These are phyloP conservation scores for Hydrochoerus hydrochaeris DNA, from an alignment of 2,113 vertebrate species.

Conservation along the genomic window DNA sequence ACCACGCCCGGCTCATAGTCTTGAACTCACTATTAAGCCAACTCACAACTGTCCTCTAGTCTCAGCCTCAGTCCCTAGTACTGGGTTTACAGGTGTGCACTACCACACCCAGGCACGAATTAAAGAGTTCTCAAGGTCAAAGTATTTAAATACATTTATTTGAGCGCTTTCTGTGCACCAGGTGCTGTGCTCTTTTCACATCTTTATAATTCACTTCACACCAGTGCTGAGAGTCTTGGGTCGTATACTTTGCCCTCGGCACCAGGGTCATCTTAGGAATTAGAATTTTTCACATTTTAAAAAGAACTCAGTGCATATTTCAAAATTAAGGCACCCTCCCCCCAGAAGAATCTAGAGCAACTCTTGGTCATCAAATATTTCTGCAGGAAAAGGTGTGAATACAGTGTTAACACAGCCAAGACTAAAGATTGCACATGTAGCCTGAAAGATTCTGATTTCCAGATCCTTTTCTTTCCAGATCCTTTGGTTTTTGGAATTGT, in stretches of 20 bases:
- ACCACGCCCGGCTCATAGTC: not conserved
- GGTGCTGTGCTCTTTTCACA: not conserved
- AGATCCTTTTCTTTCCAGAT: not conserved
- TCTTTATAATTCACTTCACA: not conserved
- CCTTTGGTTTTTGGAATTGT: not conserved
- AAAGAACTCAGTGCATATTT: not conserved
- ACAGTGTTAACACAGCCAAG: not conserved
- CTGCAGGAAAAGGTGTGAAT: not conserved
- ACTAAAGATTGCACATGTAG: not conserved
- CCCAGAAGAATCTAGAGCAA: not conserved
- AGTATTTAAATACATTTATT: not conserved
- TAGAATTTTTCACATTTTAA: not conserved
- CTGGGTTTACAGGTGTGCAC: not conserved
- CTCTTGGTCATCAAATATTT: not conserved
- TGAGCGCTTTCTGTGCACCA: not conserved
- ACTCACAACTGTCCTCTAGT: not conserved
- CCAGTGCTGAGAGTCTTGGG: not conserved
- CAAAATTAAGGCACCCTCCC: not conserved
- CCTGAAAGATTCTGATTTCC: not conserved
- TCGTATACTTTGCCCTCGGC: not conserved
- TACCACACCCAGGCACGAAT: not conserved
- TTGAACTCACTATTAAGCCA: not conserved
- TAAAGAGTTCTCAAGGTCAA: not conserved
- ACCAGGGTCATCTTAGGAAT: not conserved
- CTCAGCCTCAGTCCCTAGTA: not conserved